Base-by-base conservation (phyloP, 64 coral and sea anemone species). In the Porites australiensis region DNA sequence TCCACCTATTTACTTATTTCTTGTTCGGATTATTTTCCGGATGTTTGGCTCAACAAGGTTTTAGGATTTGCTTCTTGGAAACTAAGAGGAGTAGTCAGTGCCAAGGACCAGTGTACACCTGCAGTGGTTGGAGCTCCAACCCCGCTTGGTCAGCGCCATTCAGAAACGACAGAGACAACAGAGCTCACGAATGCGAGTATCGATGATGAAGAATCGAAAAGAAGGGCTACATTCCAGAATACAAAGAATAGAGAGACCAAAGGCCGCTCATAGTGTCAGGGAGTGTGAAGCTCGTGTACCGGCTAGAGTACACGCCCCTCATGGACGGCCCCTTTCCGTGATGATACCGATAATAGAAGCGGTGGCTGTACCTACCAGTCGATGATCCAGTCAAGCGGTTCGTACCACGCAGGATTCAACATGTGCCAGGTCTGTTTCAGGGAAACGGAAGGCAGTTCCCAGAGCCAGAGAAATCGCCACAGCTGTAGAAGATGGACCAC, bases 391-490 rank as follows among this genome's bases (percentile, higher is more conserved):
- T 66, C 72, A 61, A 70, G 70, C 65, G 7, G 1, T 13, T 0
- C 46, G 20, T 16, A 13, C 19, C 13, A 1, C 20, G 13, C 27
- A 9, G 53, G 5, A 18, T 4, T 57, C 54, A 7, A 57, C 7
- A 68, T 74, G 8, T 92, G 90, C 43, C 90, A 82, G 9, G 75
- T 93, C 2, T 93, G 91, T 18, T 93, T 93, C 50, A 80, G 88
- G 49, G 91, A 93, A 54, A 93, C 91, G 13, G 91, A 93, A 65
- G 83, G 91, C 2, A 93, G 91, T 75, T 81, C 91, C 19, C 84
- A 93, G 64, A 88, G 91, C 64, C 91, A 93, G 46, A 75, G 74
- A 8, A 58, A 21, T 27, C 91, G 91, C 75, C 22, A 61, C 18
- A 80, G 74, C 48, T 93, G 83, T 63, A 93, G 91, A 61, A 83